Percentiles rank a stretch among this genome's conserved stretches.
Conservation (phyloP, 2,113 vertebrate species). For the Syngnathus scovelli region DNA sequence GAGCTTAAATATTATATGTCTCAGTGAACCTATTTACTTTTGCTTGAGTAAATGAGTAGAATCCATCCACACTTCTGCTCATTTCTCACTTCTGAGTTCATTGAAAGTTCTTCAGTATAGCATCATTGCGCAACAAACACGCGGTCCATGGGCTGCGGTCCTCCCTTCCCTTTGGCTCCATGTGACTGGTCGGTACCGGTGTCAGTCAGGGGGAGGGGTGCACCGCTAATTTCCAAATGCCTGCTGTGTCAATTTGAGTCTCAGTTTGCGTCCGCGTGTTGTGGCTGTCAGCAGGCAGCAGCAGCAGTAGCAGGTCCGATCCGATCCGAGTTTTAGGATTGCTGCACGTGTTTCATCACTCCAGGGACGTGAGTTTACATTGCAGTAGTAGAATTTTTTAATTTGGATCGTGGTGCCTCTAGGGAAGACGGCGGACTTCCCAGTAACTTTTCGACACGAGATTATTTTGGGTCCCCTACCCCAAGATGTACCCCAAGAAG, state of each 20-base stretch:
- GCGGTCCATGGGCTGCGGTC: conserved; percentile 32
- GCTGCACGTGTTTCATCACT: background rate
- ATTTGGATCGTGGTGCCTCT: conserved; percentile 36
- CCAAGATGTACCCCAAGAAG: conserved; percentile 55
- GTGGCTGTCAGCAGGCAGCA: conserved; percentile 40
- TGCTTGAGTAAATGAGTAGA: background rate
- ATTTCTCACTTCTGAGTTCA: background rate
- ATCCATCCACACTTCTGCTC: background rate
- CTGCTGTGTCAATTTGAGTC: conserved; percentile 64
- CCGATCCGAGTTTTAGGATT: conserved; percentile 16
- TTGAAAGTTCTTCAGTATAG: background rate
- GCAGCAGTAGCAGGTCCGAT: background rate
- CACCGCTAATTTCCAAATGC: conserved; percentile 62
- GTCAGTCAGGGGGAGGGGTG: conserved; percentile 62
- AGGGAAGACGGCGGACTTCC: background rate
- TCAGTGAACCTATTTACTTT: background rate
- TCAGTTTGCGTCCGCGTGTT: conserved; percentile 56
- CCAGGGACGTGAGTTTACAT: conserved; percentile 32
- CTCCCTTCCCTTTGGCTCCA: conserved; percentile 52
- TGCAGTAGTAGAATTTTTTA: conserved; percentile 13
- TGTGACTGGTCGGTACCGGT: conserved; percentile 61
- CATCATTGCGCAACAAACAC: conserved; percentile 52
- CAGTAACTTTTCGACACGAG: background rate
- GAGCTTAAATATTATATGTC: too few species aligned
- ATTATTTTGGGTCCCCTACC: background rate